These are phyloP conservation scores for Drosophila planitibia DNA, from an alignment of 2,888 invertebrate species.

Conservation along the genomic window DNA sequence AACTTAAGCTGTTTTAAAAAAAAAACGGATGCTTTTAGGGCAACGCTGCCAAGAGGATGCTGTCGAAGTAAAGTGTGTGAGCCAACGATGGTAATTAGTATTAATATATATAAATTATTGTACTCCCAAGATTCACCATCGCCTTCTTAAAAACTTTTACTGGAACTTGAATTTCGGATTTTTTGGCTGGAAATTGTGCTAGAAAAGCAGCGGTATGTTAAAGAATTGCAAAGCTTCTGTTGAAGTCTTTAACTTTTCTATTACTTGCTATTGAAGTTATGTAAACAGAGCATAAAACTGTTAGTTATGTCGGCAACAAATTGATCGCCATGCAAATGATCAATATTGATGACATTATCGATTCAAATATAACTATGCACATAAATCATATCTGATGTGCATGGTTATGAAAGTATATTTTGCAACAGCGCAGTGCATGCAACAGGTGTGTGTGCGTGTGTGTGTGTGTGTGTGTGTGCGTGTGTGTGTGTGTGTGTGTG, in stretches of 20 bases:
- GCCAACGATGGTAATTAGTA: background rate
- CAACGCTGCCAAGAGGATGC: background rate
- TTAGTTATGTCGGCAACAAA: background rate
- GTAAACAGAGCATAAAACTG: background rate
- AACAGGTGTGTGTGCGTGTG: slow-evolving; percentile 7
- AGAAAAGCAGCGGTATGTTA: background rate
- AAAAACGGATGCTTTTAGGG: background rate
- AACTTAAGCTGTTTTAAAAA: background rate
- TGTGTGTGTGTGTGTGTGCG: slow-evolving; percentile 1
- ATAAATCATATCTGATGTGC: slow-evolving; percentile 24
- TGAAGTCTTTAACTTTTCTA: background rate
- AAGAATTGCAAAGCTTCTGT: background rate
- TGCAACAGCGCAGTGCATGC: slow-evolving; percentile 1
- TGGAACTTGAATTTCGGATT: background rate
- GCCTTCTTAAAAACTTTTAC: background rate
- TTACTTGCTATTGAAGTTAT: background rate
- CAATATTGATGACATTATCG: slow-evolving; percentile 8
- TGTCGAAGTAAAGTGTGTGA: background rate
- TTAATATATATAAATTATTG: background rate
- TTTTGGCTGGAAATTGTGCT: background rate
- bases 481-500: slow-evolving; percentile 1
- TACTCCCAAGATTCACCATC: background rate
- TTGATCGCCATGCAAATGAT: background rate
- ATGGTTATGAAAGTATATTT: slow-evolving; percentile 9
- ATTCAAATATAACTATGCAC: slow-evolving; percentile 5